Evolutionary conservation across 2,113 vertebrate genomes (phyloP), one percentile per base, ranked within the genome.

Genomic region (Melanocharis versteri): DNA sequence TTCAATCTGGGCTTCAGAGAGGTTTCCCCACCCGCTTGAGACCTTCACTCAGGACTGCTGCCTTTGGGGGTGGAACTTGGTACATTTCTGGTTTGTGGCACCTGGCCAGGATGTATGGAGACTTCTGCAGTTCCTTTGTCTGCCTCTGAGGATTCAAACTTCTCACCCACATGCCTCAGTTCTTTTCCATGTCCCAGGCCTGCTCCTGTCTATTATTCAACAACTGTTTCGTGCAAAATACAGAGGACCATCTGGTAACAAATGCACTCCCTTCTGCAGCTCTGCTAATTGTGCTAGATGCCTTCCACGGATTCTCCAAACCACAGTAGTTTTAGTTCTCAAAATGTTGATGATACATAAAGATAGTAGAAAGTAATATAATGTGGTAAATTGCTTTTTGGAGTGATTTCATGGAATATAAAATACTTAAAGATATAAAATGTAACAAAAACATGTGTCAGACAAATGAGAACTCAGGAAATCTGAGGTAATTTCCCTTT

Each of bases 401-500:
- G 94, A 96, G 61, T 15, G 37, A 87, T 95, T 97, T 96, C 57
- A 91, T 53, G 88, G 65, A 92, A 75, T 75, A 90, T 77, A 87
- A 85, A 95, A 75, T 71, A 84, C 64, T 92, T 96, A 27, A 78
- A 93, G 72, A 91, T 89, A 93, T 71, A 96, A 89, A 94, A 89
- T 84, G 56, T 79, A 96, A 93, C 87, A 91, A 87, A 96, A 96
- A 75, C 92, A 83, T 73, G 48, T 95, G 94, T 96, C 80, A 84
- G 86, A 83, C 69, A 95, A 96, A 92, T 0, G 77, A 93, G 90
- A 96, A 71, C 53, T 45, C 86, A 94, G 83, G 92, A 97, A 95
- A 94, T 94, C 90, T 96, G 96, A 95, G 90, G 93, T 96, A 87
- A 97, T 95, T 93, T 94, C 89, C 79, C 90, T 91, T 58, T 81